These are phyloP conservation scores for Emydocephalus ijimae DNA, from an alignment of 2,113 vertebrate genomes.

Conservation along the genomic window DNA sequence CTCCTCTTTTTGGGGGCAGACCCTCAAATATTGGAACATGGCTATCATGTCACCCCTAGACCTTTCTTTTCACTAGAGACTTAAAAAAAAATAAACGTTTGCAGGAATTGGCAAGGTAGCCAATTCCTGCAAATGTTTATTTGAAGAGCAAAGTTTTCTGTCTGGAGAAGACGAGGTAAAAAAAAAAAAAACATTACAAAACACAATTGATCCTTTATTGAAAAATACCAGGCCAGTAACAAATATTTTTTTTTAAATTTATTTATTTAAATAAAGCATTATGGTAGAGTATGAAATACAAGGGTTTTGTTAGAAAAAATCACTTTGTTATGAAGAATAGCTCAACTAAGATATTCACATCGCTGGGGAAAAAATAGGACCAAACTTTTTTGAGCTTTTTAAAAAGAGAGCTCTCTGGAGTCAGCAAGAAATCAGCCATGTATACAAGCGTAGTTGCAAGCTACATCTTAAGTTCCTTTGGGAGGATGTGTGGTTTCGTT, in stretches of 20 bases:
- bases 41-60: too few relatives aligned
- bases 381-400: not conserved
- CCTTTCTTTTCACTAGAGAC: too few relatives aligned
- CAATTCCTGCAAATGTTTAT: not conserved
- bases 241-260: constrained; percentile 30
- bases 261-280: constrained; percentile 34
- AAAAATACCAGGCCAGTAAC: constrained; percentile 55
- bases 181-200: constrained; percentile 5
- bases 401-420: not conserved
- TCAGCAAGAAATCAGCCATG: not conserved
- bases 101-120: too few relatives aligned
- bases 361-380: not conserved
- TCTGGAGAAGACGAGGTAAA: rapidly evolving
- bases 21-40: too few relatives aligned
- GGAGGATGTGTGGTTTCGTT: not conserved
- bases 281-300: constrained; percentile 38
- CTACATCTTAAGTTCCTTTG: not conserved
- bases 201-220: constrained; percentile 54
- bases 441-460: not conserved
- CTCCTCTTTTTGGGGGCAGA: too few relatives aligned
- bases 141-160: not conserved
- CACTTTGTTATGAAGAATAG: constrained; percentile 18
- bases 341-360: not conserved
- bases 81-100: too few relatives aligned
- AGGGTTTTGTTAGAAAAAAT: not conserved